A percentile compares a stretch with the other conserved stretches of the same genome.
Evolutionary conservation across 2,113 vertebrate species (phyloP).

Genomic region (Bos javanicus): DNA sequence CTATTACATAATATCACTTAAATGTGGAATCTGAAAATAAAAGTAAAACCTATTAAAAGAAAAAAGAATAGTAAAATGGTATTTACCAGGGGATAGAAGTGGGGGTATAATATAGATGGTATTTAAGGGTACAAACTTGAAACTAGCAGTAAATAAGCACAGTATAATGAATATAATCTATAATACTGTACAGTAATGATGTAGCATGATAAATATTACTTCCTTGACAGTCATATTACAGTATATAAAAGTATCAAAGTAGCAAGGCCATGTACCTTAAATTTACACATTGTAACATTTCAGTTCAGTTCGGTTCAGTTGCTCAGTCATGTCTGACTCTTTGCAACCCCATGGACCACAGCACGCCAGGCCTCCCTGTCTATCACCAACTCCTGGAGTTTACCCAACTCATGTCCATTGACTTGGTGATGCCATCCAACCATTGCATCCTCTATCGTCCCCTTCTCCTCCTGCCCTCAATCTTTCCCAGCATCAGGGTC

Average conservation of each 20-base stretch:
- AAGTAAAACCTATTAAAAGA: not conserved
- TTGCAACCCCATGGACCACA: not conserved
- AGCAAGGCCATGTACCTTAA: not conserved
- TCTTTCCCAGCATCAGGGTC: not conserved
- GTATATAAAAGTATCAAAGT: not conserved
- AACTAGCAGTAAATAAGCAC: not conserved
- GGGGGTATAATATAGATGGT: not conserved
- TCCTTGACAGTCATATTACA: not conserved
- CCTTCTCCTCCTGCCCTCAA: not conserved
- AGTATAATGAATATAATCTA: not conserved
- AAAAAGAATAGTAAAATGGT: not conserved
- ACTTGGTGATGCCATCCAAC: not conserved
- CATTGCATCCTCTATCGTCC: not conserved
- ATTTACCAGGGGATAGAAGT: not conserved
- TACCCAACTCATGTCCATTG: not conserved
- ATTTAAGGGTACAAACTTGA: not conserved
- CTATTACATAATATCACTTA: not conserved
- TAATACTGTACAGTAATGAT: not conserved
- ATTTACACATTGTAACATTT: not conserved
- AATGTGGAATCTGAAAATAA: not conserved
- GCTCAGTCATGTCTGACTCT: not conserved
- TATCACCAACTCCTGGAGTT: not conserved
- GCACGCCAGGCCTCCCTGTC: not conserved
- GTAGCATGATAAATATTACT: not conserved
- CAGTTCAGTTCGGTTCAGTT: not conserved